These are phyloP conservation scores for Melipona quadrifasciata DNA, from an alignment of 1,140 invertebrate genomes.

Conservation along the genomic window DNA sequence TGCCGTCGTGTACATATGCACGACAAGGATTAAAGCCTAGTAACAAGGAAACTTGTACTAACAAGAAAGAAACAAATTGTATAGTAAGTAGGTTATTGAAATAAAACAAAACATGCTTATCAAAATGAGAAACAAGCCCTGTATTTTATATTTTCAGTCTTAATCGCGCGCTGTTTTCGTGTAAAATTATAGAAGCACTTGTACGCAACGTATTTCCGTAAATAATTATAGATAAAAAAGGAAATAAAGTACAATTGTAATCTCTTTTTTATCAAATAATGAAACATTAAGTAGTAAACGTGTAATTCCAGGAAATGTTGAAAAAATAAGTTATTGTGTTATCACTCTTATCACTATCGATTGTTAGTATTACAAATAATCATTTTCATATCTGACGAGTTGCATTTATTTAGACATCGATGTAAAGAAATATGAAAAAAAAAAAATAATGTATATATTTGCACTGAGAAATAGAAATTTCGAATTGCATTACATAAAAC, in stretches of 20 bases:
- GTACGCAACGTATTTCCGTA: constrained; percentile 4
- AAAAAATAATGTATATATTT: constrained; percentile 49
- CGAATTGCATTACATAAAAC: constrained; percentile 23
- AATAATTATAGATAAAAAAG: constrained; percentile 16
- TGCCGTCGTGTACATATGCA: constrained; percentile 47
- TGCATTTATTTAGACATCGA: constrained; percentile 42
- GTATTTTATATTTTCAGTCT: constrained; percentile 68
- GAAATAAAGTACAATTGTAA: constrained; percentile 22
- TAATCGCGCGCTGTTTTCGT: constrained; percentile 44
- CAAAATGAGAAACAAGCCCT: constrained; percentile 64
- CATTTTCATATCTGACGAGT: constrained; percentile 31
- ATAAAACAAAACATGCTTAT: constrained; percentile 75
- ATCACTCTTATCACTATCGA: neutral
- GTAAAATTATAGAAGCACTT: constrained; percentile 16
- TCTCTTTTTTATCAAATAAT: constrained; percentile 28
- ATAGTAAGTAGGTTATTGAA: constrained; percentile 76
- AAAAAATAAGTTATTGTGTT: constrained; percentile 39
- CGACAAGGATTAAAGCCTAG: constrained; percentile 58
- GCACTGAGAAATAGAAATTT: constrained; percentile 37
- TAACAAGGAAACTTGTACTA: constrained; percentile 69
- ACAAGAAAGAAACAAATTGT: constrained; percentile 71
- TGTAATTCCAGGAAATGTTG: constrained; percentile 38
- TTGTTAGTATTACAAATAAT: constrained; percentile 26
- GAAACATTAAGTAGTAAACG: constrained; percentile 30
- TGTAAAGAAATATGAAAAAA: constrained; percentile 39